Evolutionary conservation across 2,888 invertebrate species (phyloP).

Genomic region (Epinotia nisella): DNA sequence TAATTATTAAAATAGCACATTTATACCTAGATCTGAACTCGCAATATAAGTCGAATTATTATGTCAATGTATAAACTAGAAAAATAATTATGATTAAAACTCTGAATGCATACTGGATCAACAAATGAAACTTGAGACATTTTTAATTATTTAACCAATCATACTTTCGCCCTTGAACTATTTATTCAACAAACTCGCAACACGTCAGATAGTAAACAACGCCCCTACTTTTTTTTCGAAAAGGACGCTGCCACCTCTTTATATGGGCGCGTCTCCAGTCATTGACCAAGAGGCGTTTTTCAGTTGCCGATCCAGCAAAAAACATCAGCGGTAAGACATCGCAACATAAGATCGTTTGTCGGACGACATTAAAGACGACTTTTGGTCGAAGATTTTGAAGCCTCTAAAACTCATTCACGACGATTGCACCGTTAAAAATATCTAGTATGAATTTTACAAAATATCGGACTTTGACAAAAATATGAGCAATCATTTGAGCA

Average conservation of each 20-base stretch:
- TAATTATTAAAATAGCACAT: slow-evolving; percentile 44
- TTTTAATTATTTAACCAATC: neutral
- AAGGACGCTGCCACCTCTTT: neutral
- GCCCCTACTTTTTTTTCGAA: neutral
- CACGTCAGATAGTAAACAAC: neutral
- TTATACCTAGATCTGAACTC: slow-evolving; percentile 39
- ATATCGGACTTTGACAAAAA: neutral
- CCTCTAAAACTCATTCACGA: slow-evolving; percentile 21
- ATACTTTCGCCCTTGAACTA: neutral
- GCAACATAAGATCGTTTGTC: slow-evolving; percentile 37
- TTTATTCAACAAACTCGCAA: neutral
- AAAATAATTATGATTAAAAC: slow-evolving; percentile 41
- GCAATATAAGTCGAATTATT: slow-evolving; percentile 42
- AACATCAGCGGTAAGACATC: slow-evolving; percentile 25
- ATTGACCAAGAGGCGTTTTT: slow-evolving; percentile 4
- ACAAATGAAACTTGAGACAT: neutral
- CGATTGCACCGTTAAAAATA: slow-evolving; percentile 23
- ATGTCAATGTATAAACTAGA: slow-evolving; percentile 41
- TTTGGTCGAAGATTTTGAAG: slow-evolving; percentile 27
- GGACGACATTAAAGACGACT: slow-evolving; percentile 17
- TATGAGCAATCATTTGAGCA: slow-evolving; percentile 37
- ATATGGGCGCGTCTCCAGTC: neutral
- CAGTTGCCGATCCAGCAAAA: slow-evolving; percentile 13
- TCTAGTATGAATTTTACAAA: neutral
- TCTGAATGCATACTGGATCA: slow-evolving; percentile 16